phyloP scores from a whole-genome alignment of 2,888 invertebrate species.

The Cephus sareptanus region DNA sequence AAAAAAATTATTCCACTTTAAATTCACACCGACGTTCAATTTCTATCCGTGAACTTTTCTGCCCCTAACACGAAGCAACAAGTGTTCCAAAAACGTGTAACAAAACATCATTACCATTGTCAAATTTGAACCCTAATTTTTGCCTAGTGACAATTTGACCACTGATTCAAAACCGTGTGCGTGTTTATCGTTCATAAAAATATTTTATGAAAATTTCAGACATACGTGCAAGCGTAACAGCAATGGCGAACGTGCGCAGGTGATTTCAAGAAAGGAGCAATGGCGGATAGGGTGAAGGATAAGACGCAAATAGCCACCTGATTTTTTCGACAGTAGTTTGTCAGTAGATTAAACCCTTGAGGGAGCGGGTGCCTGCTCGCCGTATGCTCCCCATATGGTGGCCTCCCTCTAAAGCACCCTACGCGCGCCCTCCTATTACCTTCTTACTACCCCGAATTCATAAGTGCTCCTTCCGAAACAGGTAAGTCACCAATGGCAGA shows the following conservation, averaged over 20 bases:
- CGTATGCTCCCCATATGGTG: constrained; percentile 66
- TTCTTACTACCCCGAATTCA: constrained; percentile 14
- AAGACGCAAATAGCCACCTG: constrained; percentile 44
- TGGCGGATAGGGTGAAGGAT: constrained; percentile 11
- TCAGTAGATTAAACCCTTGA: constrained; percentile 63
- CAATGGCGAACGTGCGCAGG: not conserved
- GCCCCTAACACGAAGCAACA: not conserved
- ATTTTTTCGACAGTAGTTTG: constrained; percentile 61
- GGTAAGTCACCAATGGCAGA: constrained; percentile 10
- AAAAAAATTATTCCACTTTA: not conserved
- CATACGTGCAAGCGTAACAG: not conserved
- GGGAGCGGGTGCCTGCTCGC: constrained; percentile 58
- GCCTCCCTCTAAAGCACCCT: constrained; percentile 39
- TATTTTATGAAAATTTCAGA: not conserved
- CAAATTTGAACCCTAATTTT: not conserved
- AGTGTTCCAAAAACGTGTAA: not conserved
- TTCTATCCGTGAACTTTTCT: not conserved
- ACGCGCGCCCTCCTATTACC: constrained; percentile 17
- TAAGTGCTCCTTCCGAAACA: constrained; percentile 9
- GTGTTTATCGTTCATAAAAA: not conserved
- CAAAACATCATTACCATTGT: not conserved
- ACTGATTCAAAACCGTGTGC: not conserved
- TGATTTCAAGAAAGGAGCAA: not conserved
- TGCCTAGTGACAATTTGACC: not conserved
- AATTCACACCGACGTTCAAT: not conserved